These are phyloP conservation scores for pig (Sus scrofa) DNA, from an alignment of 2,113 vertebrate species.

Conservation along the genomic window DNA sequence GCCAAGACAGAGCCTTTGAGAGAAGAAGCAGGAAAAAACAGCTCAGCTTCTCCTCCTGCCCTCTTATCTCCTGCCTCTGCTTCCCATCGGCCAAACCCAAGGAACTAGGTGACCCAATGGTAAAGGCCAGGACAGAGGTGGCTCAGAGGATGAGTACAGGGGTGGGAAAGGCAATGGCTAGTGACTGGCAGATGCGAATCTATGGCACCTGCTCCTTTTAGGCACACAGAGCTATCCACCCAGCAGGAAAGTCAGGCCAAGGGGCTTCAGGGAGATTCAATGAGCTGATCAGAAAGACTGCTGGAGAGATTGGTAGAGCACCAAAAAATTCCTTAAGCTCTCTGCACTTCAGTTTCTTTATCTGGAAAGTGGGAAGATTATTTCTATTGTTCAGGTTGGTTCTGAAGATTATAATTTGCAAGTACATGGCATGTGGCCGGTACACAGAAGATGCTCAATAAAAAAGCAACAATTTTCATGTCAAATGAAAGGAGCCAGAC, in stretches of 20 bases:
- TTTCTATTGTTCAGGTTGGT: background rate
- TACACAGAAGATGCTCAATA: background rate
- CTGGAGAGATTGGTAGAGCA: background rate
- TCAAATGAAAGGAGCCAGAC: background rate
- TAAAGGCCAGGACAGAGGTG: background rate
- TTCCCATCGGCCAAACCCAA: background rate
- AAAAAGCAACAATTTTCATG: background rate
- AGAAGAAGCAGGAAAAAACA: background rate
- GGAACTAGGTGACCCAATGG: background rate
- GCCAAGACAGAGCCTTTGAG: background rate
- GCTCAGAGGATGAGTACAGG: background rate
- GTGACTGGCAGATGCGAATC: background rate
- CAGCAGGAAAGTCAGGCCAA: background rate
- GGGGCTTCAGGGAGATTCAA: background rate
- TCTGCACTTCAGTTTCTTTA: background rate
- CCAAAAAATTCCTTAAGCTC: background rate
- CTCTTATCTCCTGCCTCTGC: background rate
- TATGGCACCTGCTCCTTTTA: background rate
- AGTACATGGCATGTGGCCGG: background rate
- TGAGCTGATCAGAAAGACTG: background rate
- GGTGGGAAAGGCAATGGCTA: background rate
- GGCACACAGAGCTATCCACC: background rate
- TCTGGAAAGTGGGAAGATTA: slow-evolving; percentile 7
- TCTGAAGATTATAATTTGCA: background rate
- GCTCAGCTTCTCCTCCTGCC: background rate